Evolutionary conservation across 2,888 invertebrate species (phyloP).

Genomic region (Heterodera filipjevi): DNA sequence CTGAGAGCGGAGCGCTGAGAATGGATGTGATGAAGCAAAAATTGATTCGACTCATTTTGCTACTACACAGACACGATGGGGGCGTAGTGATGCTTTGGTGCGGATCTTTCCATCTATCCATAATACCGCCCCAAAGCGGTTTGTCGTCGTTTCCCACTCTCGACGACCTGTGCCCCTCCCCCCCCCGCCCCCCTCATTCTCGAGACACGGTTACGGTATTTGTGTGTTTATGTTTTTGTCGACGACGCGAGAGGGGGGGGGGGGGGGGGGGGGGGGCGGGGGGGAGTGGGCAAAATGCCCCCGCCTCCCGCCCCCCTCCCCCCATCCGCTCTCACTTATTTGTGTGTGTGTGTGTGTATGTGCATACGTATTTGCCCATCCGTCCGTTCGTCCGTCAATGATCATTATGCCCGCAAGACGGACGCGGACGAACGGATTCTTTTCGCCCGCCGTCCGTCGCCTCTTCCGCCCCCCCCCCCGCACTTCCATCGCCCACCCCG

Average conservation of each 20-base stretch:
- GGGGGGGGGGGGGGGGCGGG: not conserved
- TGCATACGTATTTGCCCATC: not conserved
- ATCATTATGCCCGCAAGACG: not conserved
- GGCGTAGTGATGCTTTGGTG: too few species aligned
- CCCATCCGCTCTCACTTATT: not conserved
- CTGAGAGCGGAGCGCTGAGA: too few species aligned
- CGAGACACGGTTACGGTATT: constrained; percentile 4
- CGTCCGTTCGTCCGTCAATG: not conserved
- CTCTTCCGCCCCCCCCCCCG: too few species aligned
- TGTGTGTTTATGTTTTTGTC: constrained; percentile 10
- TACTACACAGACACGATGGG: not conserved
- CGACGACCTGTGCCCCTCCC: not conserved
- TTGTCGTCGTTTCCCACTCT: not conserved
- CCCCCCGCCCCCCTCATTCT: not conserved
- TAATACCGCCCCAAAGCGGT: not conserved
- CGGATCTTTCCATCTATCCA: not conserved
- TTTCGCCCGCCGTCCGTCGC: too few species aligned
- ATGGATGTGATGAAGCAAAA: not conserved
- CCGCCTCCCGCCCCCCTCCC: not conserved
- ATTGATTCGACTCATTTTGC: not conserved
- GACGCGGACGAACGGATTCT: not conserved
- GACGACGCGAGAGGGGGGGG: not conserved
- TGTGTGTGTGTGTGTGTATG: too few species aligned
- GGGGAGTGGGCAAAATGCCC: not conserved
- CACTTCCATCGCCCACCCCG: too few species aligned